Evolutionary conservation across 2,888 invertebrate genomes (phyloP).

Genomic region (Augochlorella aurata): DNA sequence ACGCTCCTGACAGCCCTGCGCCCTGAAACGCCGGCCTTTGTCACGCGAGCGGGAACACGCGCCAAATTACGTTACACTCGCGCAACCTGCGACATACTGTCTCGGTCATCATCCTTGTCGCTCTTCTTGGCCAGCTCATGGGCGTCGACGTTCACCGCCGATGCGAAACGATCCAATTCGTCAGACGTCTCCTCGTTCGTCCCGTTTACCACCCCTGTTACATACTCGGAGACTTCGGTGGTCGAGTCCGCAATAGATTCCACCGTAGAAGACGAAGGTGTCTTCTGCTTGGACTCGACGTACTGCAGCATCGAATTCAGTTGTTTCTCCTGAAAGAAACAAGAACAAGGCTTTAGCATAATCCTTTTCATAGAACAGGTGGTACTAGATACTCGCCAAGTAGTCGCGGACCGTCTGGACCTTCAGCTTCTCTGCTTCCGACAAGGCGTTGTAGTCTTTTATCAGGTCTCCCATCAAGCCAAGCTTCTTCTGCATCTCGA

Average conservation of each 20-base stretch:
- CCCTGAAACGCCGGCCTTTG: background rate
- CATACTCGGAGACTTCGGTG: constrained; percentile 36
- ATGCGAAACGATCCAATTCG: constrained; percentile 7
- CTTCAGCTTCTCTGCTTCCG: constrained; percentile 70
- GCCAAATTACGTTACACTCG: background rate
- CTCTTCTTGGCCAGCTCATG: constrained; percentile 18
- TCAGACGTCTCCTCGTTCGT: constrained; percentile 36
- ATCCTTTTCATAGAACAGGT: background rate
- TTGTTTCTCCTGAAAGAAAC: constrained; percentile 54
- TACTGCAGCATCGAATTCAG: constrained; percentile 65
- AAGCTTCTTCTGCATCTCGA: constrained; percentile 68
- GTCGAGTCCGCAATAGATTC: background rate
- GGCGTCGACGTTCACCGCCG: background rate
- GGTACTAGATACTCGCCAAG: constrained; percentile 66
- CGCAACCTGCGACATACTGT: constrained; percentile 28
- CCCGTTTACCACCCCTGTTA: constrained; percentile 33
- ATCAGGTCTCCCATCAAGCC: constrained; percentile 69
- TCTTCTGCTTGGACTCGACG: constrained; percentile 58
- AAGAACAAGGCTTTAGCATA: background rate
- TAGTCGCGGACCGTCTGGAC: constrained; percentile 74
- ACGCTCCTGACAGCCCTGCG: constrained; percentile 47
- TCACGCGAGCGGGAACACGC: background rate
- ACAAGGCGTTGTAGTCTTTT: constrained; percentile 70
- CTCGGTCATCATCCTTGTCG: constrained; percentile 5
- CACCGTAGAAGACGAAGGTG: background rate